phyloP scores from a whole-genome alignment of 2,797 vertebrate genomes.

The Synanceia verrucosa region DNA sequence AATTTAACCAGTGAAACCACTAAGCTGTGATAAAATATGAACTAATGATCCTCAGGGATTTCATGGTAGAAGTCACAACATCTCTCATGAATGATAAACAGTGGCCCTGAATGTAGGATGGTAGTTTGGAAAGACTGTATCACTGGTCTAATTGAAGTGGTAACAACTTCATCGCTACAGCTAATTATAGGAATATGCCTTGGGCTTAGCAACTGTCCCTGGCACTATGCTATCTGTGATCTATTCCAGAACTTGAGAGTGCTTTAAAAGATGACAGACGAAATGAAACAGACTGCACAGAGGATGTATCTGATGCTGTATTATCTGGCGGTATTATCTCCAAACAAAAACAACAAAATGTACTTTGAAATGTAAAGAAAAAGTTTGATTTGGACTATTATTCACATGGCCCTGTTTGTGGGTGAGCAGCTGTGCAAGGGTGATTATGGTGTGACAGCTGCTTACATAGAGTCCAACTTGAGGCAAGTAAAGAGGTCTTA shows the following conservation, averaged over 20 bases:
- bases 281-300: constrained; percentile 11
- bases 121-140: constrained; percentile 46
- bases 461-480: constrained; percentile 58
- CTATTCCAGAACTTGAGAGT: constrained; percentile 60
- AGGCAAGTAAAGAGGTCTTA: constrained; percentile 68
- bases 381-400: constrained; percentile 55
- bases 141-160: constrained; percentile 58
- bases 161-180: constrained; percentile 62
- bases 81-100: constrained; percentile 21
- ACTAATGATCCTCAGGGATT: constrained; percentile 6
- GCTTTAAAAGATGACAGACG: constrained; percentile 43
- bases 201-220: constrained; percentile 70
- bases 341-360: constrained; percentile 56
- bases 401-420: constrained; percentile 27
- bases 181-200: constrained; percentile 76
- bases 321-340: constrained; percentile 38
- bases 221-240: constrained; percentile 52
- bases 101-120: constrained; percentile 8
- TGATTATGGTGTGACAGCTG: constrained; percentile 64
- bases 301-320: constrained; percentile 40
- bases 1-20: not conserved
- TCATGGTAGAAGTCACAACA: not conserved
- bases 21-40: constrained; percentile 8
- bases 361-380: constrained; percentile 42
- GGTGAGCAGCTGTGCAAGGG: constrained; percentile 45